These are phyloP conservation scores for Sebastes hubbsi DNA, from an alignment of 2,797 vertebrate species.

Conservation along the genomic window DNA sequence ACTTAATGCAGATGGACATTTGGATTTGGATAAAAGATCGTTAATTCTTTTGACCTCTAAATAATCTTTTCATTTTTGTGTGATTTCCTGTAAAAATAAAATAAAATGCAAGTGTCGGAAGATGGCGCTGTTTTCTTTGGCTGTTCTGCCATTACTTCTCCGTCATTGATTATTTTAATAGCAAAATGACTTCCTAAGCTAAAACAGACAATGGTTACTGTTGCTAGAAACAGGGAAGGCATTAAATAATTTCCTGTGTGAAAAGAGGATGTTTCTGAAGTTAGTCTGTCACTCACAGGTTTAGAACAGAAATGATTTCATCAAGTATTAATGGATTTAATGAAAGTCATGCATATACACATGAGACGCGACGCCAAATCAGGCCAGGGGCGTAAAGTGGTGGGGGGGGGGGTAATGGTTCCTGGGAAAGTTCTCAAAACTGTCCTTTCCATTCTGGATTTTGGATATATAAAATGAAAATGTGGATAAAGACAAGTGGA, in stretches of 20 bases:
- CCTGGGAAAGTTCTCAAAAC: too few relatives aligned
- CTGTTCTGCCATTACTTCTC: background rate
- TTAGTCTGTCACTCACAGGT: background rate
- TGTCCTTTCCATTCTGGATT: background rate
- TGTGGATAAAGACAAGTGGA: background rate
- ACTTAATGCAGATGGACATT: constrained; percentile 2
- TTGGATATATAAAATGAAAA: background rate
- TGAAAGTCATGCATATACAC: background rate
- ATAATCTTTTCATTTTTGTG: background rate
- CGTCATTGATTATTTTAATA: background rate
- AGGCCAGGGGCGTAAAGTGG: background rate
- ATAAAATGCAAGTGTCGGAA: background rate
- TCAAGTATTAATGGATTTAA: background rate
- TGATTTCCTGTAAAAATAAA: background rate
- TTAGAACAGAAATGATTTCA: background rate
- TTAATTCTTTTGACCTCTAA: background rate
- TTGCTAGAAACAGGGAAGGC: background rate
- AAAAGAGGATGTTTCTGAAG: background rate
- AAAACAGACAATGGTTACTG: background rate
- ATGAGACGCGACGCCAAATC: accelerated
- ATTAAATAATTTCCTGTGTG: background rate
- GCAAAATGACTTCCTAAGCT: background rate
- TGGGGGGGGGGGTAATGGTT: too few relatives aligned
- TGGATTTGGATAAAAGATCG: background rate
- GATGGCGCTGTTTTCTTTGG: background rate